Evolutionary conservation across 2,797 vertebrate genomes (phyloP).

Genomic region (Gymnoscopelus microlampas): DNA sequence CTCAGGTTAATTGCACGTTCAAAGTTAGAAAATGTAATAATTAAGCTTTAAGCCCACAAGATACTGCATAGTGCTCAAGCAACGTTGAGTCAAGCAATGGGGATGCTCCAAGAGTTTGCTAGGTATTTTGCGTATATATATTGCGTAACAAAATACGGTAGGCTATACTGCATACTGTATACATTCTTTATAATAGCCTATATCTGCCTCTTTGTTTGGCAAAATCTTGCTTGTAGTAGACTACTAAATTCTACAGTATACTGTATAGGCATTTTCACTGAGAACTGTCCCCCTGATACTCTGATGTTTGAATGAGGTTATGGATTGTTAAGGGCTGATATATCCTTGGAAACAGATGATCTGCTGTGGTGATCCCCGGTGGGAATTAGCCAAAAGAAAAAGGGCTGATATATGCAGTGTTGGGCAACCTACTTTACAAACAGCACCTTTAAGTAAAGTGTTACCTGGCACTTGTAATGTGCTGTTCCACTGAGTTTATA

Average conservation of each 20-base stretch:
- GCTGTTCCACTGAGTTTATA: too few relatives aligned
- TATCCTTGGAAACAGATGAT: not conserved
- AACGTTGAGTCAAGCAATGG: conserved; percentile 88
- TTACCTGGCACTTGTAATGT: too few relatives aligned
- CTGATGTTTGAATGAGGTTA: not conserved
- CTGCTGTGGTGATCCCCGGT: too few relatives aligned
- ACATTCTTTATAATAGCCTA: not conserved
- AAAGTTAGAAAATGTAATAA: conserved; percentile 74
- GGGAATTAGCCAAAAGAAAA: not conserved
- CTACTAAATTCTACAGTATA: not conserved
- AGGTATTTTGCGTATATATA: not conserved
- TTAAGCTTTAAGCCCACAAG: conserved; percentile 90
- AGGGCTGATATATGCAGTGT: not conserved
- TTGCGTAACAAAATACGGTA: not conserved
- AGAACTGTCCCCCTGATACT: not conserved
- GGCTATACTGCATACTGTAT: too few relatives aligned
- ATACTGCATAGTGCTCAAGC: conserved; percentile 88
- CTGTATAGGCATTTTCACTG: not conserved
- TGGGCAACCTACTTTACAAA: not conserved
- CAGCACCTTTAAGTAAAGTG: too few relatives aligned
- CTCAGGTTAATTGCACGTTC: conserved; percentile 91
- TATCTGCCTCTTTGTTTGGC: not conserved
- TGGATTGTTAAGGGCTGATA: not conserved
- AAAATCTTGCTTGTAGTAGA: conserved; percentile 21
- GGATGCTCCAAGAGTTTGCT: conserved; percentile 80